A percentile compares a stretch with the other conserved stretches of the same genome.
These are phyloP conservation scores for Pristionchus japonicus DNA, from an alignment of 2,888 invertebrate species.

Conservation along the genomic window DNA sequence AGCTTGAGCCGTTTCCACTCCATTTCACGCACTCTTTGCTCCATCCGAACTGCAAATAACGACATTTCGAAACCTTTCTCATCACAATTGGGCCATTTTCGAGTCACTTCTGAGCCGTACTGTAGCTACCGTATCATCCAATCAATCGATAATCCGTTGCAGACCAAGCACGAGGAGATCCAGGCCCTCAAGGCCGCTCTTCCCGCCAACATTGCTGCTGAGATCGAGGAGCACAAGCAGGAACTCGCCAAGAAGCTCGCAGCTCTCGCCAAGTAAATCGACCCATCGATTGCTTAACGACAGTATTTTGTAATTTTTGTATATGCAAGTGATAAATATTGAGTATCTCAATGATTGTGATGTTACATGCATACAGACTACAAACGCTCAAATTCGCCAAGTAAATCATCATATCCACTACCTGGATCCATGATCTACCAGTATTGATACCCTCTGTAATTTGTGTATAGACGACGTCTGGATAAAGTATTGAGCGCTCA, in stretches of 20 bases:
- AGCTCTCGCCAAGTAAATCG: background rate
- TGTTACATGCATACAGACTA: background rate
- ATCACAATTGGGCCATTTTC: no score
- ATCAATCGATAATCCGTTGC: background rate
- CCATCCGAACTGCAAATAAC: no score
- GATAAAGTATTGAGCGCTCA: slow-evolving; percentile 3
- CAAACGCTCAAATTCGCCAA: no score
- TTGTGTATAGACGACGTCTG: slow-evolving; percentile 10
- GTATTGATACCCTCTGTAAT: background rate
- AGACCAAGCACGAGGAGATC: slow-evolving; percentile 25
- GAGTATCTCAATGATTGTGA: background rate
- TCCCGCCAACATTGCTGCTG: background rate
- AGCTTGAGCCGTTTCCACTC: no score
- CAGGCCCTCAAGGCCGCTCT: slow-evolving; percentile 1
- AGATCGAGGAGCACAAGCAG: slow-evolving; percentile 24
- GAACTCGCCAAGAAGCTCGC: slow-evolving; percentile 11
- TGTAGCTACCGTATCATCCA: background rate
- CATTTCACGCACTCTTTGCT: no score
- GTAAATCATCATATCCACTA: no score
- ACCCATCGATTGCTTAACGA: background rate
- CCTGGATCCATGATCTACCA: background rate
- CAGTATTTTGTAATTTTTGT: background rate
- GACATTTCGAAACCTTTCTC: no score
- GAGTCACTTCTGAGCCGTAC: no score
- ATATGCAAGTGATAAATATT: background rate